Evolutionary conservation across 2,797 vertebrate species (phyloP).

Genomic region (Gephyroberyx darwinii): DNA sequence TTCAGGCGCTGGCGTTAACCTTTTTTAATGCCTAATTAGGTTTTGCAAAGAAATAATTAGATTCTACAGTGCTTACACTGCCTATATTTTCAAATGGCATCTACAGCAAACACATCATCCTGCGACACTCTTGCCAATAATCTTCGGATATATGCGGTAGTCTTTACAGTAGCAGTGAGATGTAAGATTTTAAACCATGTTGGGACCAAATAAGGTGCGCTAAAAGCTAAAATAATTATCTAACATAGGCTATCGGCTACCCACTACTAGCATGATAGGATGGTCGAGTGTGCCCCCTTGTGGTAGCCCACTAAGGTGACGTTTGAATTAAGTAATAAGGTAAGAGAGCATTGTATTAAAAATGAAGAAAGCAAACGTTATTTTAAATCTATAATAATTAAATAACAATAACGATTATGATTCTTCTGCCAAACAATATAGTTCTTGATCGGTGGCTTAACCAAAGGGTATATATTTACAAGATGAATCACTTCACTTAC

Average conservation of each 20-base stretch:
- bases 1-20: slow-evolving; percentile 99
- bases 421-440: not conserved
- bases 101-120: slow-evolving; percentile 91
- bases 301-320: not conserved
- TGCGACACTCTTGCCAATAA: slow-evolving; percentile 89
- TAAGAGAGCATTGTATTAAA: not conserved
- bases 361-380: not conserved
- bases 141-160: slow-evolving; percentile 81
- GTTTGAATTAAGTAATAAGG: not conserved
- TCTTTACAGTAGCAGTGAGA: slow-evolving; percentile 81
- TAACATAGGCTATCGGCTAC: slow-evolving; percentile 23
- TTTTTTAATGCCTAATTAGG: slow-evolving; percentile 99
- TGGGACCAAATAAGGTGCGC: slow-evolving; percentile 90
- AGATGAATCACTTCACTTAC: not conserved
- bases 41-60: slow-evolving; percentile 99
- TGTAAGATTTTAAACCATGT: slow-evolving; percentile 90
- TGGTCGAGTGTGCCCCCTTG: slow-evolving; percentile 56
- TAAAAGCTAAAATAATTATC: slow-evolving; percentile 74
- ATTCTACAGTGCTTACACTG: slow-evolving; percentile 99
- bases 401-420: not conserved
- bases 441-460: not conserved
- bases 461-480: too few relatives aligned
- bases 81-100: slow-evolving; percentile 99
- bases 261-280: slow-evolving; percentile 4
- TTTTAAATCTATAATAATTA: not conserved